phyloP scores from a whole-genome alignment of 2,113 vertebrate species.

The Spilogale gracilis region DNA sequence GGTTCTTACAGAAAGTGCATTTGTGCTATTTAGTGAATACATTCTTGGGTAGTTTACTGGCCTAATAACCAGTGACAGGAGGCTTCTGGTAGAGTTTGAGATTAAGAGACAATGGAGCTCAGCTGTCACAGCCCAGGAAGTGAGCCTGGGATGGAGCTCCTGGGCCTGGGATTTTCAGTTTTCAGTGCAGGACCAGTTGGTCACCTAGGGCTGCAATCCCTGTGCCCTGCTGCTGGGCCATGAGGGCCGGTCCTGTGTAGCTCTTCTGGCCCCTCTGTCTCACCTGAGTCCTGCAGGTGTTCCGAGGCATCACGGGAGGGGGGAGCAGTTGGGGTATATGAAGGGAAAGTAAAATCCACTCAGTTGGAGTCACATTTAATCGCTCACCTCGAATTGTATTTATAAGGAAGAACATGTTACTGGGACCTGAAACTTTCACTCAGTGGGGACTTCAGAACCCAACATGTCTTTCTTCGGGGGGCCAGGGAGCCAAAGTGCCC shows the following conservation, averaged over 20 bases:
- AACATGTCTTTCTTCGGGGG: neutral
- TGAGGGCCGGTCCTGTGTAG: accelerated
- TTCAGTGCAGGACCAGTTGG: neutral
- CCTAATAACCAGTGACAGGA: neutral
- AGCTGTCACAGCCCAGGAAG: neutral
- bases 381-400: neutral
- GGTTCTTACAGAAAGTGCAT: neutral
- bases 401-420: neutral
- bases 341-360: neutral
- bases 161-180: neutral
- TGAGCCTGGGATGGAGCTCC: too few species aligned
- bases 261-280: neutral
- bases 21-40: neutral
- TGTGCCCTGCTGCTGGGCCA: too few species aligned
- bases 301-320: accelerated
- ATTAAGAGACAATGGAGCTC: neutral
- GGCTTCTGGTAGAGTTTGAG: neutral
- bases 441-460: neutral
- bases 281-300: neutral
- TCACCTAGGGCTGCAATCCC: neutral
- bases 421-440: neutral
- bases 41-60: neutral
- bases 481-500: neutral
- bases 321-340: neutral
- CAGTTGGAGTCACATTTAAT: neutral